Conservation (phyloP, 2,797 vertebrate species). For the Adrianichthys oophorus region DNA sequence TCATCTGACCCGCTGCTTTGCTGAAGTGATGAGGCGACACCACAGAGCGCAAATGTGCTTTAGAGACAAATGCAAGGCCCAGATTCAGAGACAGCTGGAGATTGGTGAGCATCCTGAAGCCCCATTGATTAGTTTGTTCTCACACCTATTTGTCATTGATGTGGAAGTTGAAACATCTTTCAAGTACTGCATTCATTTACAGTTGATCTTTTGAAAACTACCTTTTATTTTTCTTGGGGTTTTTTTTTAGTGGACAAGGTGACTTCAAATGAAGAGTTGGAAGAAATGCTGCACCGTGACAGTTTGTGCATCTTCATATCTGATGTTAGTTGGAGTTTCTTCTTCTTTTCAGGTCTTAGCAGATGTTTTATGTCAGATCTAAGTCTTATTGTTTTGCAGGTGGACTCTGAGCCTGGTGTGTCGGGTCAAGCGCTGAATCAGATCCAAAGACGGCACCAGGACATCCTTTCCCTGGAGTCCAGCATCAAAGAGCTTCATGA, state of each 20-base stretch:
- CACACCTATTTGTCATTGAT: background rate
- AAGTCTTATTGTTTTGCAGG: slow-evolving; percentile 60
- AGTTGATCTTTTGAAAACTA: background rate
- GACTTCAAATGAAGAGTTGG: slow-evolving; percentile 86
- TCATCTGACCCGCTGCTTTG: slow-evolving; percentile 86
- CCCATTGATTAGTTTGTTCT: background rate
- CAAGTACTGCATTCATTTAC: background rate
- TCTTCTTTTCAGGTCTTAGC: background rate
- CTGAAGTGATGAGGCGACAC: slow-evolving; percentile 86
- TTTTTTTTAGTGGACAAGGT: slow-evolving; percentile 79
- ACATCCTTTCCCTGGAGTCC: slow-evolving; percentile 87
- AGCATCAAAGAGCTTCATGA: slow-evolving; percentile 87
- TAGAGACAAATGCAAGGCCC: slow-evolving; percentile 87
- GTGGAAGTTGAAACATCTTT: background rate
- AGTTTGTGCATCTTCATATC: slow-evolving; percentile 86
- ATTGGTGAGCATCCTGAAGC: slow-evolving; percentile 67
- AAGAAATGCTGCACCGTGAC: slow-evolving; percentile 85
- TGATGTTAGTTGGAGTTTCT: slow-evolving; percentile 74
- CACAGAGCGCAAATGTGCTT: slow-evolving; percentile 85
- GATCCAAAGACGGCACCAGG: slow-evolving; percentile 87
- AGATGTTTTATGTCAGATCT: background rate
- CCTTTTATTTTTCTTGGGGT: background rate
- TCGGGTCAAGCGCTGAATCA: slow-evolving; percentile 85
- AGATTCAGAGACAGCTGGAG: slow-evolving; percentile 83
- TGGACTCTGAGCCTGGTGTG: slow-evolving; percentile 77